Evolutionary conservation across 2,888 invertebrate genomes (phyloP).

Genomic region (Acronicta leporina): DNA sequence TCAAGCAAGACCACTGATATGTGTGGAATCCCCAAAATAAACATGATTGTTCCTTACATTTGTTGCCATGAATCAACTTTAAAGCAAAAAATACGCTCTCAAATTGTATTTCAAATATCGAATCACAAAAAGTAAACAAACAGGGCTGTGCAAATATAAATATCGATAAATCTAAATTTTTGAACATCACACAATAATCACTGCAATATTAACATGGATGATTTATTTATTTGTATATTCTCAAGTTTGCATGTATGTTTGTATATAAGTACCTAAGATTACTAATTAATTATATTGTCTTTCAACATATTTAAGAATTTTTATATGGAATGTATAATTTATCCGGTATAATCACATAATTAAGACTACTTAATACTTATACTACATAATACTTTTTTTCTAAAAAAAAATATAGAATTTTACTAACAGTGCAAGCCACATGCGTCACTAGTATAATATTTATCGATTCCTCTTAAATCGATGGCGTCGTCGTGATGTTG

Average conservation of each 20-base stretch:
- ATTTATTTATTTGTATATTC: slow-evolving; percentile 26
- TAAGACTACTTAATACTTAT: no score
- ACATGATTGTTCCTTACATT: not conserved
- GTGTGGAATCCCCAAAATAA: not conserved
- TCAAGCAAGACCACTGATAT: not conserved
- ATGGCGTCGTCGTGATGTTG: not conserved
- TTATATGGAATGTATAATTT: no score
- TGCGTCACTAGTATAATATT: no score
- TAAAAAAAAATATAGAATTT: no score
- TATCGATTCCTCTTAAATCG: not conserved
- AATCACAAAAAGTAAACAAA: slow-evolving; percentile 55
- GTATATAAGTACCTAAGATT: not conserved
- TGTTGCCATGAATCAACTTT: slow-evolving; percentile 9
- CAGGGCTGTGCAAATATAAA: slow-evolving; percentile 57
- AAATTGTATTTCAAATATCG: slow-evolving; percentile 26
- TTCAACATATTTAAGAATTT: no score
- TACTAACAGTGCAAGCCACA: no score
- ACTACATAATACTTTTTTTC: no score
- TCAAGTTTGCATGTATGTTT: slow-evolving; percentile 7
- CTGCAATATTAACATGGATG: slow-evolving; percentile 33
- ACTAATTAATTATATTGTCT: not conserved
- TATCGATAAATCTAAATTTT: slow-evolving; percentile 62
- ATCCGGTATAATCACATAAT: no score
- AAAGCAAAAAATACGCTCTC: slow-evolving; percentile 8
- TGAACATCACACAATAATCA: slow-evolving; percentile 27